Conservation (phyloP, 2,113 vertebrate species). For the Diadophis punctatus region DNA sequence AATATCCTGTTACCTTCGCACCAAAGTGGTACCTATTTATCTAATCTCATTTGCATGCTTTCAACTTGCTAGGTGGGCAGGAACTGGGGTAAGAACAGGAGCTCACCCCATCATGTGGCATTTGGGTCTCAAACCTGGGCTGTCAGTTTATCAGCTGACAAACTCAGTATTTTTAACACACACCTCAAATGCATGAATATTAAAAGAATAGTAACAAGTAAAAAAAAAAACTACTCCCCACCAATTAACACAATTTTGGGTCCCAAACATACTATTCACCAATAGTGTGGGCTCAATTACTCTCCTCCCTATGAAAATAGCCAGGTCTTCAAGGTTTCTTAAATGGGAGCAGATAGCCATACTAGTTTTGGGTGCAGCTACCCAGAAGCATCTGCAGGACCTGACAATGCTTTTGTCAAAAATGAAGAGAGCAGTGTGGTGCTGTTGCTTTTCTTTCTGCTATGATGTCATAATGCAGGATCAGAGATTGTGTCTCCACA, state of each 20-base stretch:
- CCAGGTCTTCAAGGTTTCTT: neutral
- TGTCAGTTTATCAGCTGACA: neutral
- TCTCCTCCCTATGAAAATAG: neutral
- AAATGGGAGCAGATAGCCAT: neutral
- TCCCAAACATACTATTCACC: neutral
- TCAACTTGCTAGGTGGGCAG: neutral
- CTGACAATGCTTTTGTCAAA: neutral
- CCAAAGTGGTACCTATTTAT: neutral
- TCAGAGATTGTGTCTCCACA: neutral
- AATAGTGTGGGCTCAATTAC: neutral
- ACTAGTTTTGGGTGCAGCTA: neutral
- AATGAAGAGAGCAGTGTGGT: neutral
- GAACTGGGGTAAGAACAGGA: neutral
- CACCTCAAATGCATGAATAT: neutral
- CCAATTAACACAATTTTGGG: neutral
- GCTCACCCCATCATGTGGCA: neutral
- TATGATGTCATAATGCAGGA: neutral
- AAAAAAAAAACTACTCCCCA: neutral
- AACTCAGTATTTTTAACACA: neutral
- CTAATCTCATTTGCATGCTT: neutral
- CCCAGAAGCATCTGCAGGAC: neutral
- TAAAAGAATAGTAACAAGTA: neutral
- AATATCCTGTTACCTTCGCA: neutral
- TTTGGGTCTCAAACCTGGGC: neutral
- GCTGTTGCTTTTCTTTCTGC: neutral